A percentile compares a stretch with the other conserved stretches of the same genome.
phyloP scores from a whole-genome alignment of 2,888 invertebrate species.

The Lycophotia porphyrea region DNA sequence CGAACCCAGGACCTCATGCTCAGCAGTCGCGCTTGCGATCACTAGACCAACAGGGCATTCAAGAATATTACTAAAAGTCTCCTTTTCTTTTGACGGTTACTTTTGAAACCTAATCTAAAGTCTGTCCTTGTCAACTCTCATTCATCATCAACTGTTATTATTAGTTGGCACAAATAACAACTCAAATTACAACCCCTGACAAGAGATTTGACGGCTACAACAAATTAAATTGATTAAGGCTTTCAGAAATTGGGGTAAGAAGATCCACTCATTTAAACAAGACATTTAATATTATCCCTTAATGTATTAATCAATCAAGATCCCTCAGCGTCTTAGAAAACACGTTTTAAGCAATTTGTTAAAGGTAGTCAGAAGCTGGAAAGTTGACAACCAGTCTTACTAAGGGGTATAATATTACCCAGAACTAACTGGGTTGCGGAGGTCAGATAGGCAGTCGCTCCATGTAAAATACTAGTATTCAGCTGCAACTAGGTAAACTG shows the following conservation, averaged over 20 bases:
- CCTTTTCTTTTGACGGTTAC: not conserved
- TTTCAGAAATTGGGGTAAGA: not conserved
- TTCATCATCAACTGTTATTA: not conserved
- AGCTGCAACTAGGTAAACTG: too few species aligned
- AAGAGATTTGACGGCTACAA: slow-evolving; percentile 6
- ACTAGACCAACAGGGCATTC: too few species aligned
- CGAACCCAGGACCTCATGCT: too few species aligned
- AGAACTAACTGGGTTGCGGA: too few species aligned
- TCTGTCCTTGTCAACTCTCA: not conserved
- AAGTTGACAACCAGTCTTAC: not conserved
- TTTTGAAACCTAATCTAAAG: not conserved
- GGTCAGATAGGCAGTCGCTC: too few species aligned
- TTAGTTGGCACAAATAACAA: not conserved
- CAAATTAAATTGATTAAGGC: slow-evolving; percentile 6
- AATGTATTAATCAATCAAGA: slow-evolving; percentile 4
- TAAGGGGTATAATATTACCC: too few species aligned
- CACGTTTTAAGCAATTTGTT: not conserved
- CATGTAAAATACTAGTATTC: too few species aligned
- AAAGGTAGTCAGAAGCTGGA: not conserved
- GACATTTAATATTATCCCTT: not conserved
- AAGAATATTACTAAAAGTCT: too few species aligned
- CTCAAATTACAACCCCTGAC: slow-evolving; percentile 6
- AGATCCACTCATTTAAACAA: slow-evolving; percentile 4
- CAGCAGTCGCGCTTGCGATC: too few species aligned
- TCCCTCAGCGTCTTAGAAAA: not conserved